Evolutionary conservation across 2,888 invertebrate genomes (phyloP).

Genomic region (Eretmocerus hayati): DNA sequence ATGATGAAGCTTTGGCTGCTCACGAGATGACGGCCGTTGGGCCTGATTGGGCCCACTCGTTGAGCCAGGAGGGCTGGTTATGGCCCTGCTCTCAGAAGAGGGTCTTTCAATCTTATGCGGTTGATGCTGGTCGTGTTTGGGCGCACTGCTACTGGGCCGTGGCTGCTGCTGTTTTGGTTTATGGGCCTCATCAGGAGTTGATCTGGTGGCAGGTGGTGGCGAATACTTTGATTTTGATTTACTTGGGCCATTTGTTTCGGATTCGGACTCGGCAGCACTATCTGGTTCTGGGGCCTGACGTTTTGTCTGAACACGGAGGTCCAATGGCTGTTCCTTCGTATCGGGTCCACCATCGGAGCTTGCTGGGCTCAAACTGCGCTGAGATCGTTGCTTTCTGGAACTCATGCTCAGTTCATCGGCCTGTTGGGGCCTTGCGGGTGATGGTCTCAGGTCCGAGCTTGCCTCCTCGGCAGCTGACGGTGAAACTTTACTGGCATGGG

Average conservation of each 20-base stretch:
- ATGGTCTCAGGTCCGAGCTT: conserved; percentile 56
- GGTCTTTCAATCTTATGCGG: not conserved
- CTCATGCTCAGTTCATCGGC: not conserved
- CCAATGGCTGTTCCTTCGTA: conserved; percentile 37
- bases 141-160: not conserved
- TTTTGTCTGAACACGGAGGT: conserved; percentile 38
- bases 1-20: not conserved
- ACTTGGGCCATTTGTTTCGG: not conserved
- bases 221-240: conserved; percentile 20
- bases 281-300: conserved; percentile 15
- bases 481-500: conserved; percentile 56
- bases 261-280: conserved; percentile 13
- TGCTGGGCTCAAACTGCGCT: not conserved
- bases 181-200: conserved; percentile 17
- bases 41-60: not conserved
- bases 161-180: conserved; percentile 10
- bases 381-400: not conserved
- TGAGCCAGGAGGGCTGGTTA: not conserved
- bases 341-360: not conserved
- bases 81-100: not conserved
- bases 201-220: conserved; percentile 25
- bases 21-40: not conserved
- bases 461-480: conserved; percentile 64
- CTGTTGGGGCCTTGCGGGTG: conserved; percentile 56
- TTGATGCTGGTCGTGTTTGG: not conserved